These are phyloP conservation scores for Euura saliciscinereae DNA, from an alignment of 1,140 invertebrate genomes.

Conservation along the genomic window DNA sequence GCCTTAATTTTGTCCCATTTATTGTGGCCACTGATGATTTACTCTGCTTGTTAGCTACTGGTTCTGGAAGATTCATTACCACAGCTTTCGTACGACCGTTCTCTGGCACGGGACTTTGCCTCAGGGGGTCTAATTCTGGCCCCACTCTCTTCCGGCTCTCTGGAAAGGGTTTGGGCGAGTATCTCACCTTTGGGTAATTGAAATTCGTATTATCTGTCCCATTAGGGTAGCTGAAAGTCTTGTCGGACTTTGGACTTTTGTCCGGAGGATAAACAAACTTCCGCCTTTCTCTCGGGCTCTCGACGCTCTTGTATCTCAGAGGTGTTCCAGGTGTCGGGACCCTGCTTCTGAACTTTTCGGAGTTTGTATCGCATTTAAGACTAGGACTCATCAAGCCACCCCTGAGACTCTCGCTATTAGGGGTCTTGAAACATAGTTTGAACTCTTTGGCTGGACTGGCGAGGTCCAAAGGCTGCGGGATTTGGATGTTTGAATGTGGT, in stretches of 20 bases:
- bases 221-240: constrained; percentile 29
- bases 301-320: constrained; percentile 26
- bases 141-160: constrained; percentile 38
- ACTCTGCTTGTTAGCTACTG: neutral
- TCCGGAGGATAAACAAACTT: constrained; percentile 30
- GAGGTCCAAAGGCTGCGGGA: constrained; percentile 40
- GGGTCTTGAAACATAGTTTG: constrained; percentile 34
- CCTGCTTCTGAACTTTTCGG: constrained; percentile 33
- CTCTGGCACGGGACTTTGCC: constrained; percentile 26
- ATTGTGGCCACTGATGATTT: constrained; percentile 16
- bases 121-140: constrained; percentile 14
- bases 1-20: constrained; percentile 26
- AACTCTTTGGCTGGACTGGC: constrained; percentile 44
- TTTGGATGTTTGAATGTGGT: constrained; percentile 20
- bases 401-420: constrained; percentile 25
- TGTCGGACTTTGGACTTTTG: constrained; percentile 35
- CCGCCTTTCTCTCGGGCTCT: constrained; percentile 31
- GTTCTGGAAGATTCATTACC: constrained; percentile 15
- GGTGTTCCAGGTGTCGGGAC: constrained; percentile 26
- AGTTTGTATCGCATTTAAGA: constrained; percentile 31
- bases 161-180: constrained; percentile 21
- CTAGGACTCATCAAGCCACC: constrained; percentile 33
- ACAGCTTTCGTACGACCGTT: constrained; percentile 34
- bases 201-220: constrained; percentile 24
- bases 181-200: constrained; percentile 36